Base-by-base conservation (phyloP, 2,797 vertebrate genomes). In the Parambassis ranga region DNA sequence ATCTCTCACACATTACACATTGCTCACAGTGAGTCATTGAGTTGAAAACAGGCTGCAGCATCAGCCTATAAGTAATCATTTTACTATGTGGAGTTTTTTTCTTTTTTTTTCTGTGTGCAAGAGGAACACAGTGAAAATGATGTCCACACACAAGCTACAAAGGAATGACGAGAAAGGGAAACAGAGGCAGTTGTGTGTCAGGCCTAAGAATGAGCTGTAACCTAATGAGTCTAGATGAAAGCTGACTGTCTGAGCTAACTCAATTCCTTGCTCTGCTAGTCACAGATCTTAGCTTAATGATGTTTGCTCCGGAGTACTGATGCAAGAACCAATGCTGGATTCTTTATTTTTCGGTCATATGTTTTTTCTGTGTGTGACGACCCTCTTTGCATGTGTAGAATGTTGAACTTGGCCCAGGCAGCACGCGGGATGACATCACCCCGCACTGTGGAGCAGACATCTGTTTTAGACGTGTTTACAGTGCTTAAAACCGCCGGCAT, bases 211-310 rank as follows among this genome's bases (percentile, higher is more conserved):
- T 85, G 60, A 87, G 82, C 63, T 84, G 81, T 77, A 81, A 77
- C 43, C 48, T 84, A 84, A 87, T 82, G 83, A 80, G 72, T 75
- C 16, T 59, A 74, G 80, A 87, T 87, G 78, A 88, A 84, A 85
- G 81, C 76, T 71, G 87, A 86, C 80, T 81, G 74, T 83, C 76
- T 71, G 68, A 67, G 61, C 71, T 84, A 82, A 89, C 81, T 87
- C 79, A 85, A 82, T 87, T 87, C 79, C 84, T 83, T 84, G 87
- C 86, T 90, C 89, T 60, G 69, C 75, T 86, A 76, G 87, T 85
- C 85, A 79, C 76, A 80, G 60, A 78, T 74, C 79, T 76, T 57
- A 53, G 52, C 58, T 38, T 82, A 81, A 87, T 84, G 74, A 82
- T 83, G 82, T 83, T 88, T 84, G 79, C 76, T 77, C 46, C 73